phyloP scores from a whole-genome alignment of 64 coral and sea anemone genomes.

The Hydrozoanthus tunicans region DNA sequence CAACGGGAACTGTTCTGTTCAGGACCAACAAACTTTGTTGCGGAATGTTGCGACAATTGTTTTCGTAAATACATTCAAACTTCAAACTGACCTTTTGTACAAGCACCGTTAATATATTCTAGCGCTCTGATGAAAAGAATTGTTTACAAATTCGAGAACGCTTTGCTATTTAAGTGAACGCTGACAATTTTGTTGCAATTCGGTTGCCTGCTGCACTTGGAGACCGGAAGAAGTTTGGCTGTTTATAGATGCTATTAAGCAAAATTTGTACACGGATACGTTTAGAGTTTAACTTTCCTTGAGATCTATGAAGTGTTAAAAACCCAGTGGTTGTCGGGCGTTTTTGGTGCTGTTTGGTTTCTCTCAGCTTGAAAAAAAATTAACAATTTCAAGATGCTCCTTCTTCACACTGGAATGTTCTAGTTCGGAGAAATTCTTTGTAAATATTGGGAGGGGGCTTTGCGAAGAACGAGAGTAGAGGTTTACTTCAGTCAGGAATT shows the following conservation, averaged over 20 bases:
- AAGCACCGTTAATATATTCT: neutral
- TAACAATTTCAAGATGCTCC: neutral
- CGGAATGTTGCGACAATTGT: neutral
- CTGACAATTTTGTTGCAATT: too few relatives aligned
- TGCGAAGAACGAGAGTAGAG: too few relatives aligned
- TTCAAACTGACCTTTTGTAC: neutral
- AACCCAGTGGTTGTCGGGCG: neutral
- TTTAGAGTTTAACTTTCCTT: too few relatives aligned
- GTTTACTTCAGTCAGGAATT: neutral
- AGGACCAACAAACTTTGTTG: neutral
- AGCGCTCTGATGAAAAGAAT: neutral
- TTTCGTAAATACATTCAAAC: neutral
- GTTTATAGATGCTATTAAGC: too few relatives aligned
- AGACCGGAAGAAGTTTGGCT: too few relatives aligned
- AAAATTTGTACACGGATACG: too few relatives aligned
- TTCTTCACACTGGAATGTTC: neutral
- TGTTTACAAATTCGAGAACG: too few relatives aligned
- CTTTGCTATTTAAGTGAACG: too few relatives aligned
- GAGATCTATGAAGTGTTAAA: neutral
- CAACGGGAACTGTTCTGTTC: neutral
- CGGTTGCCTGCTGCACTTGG: too few relatives aligned
- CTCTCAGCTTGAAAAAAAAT: neutral
- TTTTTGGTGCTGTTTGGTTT: neutral
- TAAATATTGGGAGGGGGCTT: too few relatives aligned
- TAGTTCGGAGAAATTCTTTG: neutral